Evolutionary conservation across 2,113 vertebrate species (phyloP).

Genomic region (Podarcis muralis): DNA sequence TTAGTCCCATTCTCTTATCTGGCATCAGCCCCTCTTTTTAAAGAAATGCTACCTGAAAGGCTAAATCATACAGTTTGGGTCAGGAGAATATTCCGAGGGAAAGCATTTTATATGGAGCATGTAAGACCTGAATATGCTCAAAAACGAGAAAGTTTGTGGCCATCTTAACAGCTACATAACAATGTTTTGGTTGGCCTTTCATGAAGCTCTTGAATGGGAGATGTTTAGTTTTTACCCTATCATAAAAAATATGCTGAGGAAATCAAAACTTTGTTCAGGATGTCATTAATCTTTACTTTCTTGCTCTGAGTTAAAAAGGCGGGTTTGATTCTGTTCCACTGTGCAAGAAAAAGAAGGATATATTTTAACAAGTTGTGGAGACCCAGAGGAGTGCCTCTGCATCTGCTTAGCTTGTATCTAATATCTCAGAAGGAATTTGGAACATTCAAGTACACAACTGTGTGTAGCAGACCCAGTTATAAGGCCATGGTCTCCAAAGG

Average conservation of each 20-base stretch:
- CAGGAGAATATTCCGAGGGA: not conserved
- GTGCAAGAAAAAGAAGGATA: not conserved
- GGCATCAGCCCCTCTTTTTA: not conserved
- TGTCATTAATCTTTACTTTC: conserved; percentile 6
- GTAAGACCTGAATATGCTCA: not conserved
- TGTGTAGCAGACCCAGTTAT: too few species aligned
- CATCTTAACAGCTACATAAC: not conserved
- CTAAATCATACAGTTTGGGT: not conserved
- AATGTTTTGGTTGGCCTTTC: conserved; percentile 8
- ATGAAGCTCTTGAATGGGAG: not conserved
- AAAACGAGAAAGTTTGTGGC: not conserved
- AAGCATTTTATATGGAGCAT: not conserved
- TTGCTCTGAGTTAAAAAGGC: not conserved
- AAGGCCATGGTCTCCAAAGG: not conserved
- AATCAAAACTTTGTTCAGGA: not conserved
- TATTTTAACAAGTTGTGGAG: not conserved
- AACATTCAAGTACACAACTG: not conserved
- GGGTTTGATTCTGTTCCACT: not conserved
- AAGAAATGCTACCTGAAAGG: not conserved
- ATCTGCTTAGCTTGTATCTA: not conserved
- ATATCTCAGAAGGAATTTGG: not conserved
- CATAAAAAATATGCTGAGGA: not conserved
- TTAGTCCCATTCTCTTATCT: not conserved
- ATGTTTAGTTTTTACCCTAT: not conserved
- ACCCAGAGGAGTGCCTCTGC: not conserved